Evolutionary conservation across 2,113 vertebrate genomes (phyloP), one percentile per base, ranked within the genome.

Genomic region (Chaenogobius annularis): DNA sequence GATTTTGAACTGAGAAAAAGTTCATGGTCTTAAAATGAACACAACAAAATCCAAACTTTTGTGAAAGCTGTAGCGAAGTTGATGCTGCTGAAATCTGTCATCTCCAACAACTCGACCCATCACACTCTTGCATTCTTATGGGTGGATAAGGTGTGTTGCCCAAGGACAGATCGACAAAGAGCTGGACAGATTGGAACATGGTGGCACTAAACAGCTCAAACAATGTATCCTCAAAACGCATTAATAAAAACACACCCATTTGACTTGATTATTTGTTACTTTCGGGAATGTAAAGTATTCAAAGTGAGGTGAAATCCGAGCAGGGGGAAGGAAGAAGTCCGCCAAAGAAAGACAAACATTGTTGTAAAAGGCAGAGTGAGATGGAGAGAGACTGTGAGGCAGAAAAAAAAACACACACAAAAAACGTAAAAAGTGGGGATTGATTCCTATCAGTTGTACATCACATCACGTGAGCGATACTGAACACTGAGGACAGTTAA

Each of bases 261-360:
- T 31, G 26, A 23, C 55, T 56, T 52, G 19, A n/a, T 52, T 19
- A 48, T 50, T 31, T n/a, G 48, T 52, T n/a, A 52, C 48, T 9
- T 52, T 9, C 7, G 26, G 26, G 62, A 62, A 70, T 52, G 46
- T 61, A 54, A 68, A 65, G 1, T 31, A 14, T n/a, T 58, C 10
- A 46, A 46, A 37, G 19, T 55, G 47, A 69, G 26, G 40, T 56
- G 61, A 7, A 4, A 35, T 26, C 35, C 64, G 5, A 62, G 63
- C 20, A 37, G 54, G 56, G 37, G 67, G 50, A 43, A 68, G 48
- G 48, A 68, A 62, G 56, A 62, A 46, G 70, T 59, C 64, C 35
- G 48, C 44, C 26, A 72, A 68, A 80, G 58, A 67, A 77, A 78
- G 79, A 68, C 8, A 74, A 19, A 71, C 69, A 66, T 67, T 80